These are phyloP conservation scores for Callipepla californica DNA, from an alignment of 2,113 vertebrate genomes.

Conservation along the genomic window DNA sequence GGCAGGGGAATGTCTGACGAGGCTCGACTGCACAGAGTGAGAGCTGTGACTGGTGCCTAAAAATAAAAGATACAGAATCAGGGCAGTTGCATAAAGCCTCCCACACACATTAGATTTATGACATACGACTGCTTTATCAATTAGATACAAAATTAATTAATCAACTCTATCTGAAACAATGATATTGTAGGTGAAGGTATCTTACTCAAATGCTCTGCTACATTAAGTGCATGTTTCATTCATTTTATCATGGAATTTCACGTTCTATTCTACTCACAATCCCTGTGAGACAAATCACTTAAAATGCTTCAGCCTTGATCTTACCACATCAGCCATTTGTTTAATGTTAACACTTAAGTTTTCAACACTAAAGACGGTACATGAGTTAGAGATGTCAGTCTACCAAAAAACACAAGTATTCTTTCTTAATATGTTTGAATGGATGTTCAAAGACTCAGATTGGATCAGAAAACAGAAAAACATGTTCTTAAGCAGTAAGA, in stretches of 20 bases:
- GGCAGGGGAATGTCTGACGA: slow-evolving; percentile 94
- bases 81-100: not conserved
- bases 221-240: not conserved
- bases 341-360: not conserved
- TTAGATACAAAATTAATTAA: not conserved
- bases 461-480: not conserved
- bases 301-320: not conserved
- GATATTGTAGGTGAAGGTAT: not conserved
- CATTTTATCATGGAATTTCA: not conserved
- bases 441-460: not conserved
- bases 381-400: not conserved
- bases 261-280: not conserved
- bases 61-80: slow-evolving; percentile 41
- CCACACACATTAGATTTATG: not conserved
- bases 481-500: not conserved
- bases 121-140: not conserved
- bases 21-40: slow-evolving; percentile 92
- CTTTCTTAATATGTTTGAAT: not conserved
- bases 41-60: slow-evolving; percentile 96
- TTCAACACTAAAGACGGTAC: not conserved
- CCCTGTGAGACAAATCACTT: not conserved
- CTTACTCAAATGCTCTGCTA: too few species aligned
- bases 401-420: not conserved
- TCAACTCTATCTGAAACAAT: not conserved
- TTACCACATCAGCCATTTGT: not conserved